Evolutionary conservation across 2,797 vertebrate genomes (phyloP).

Genomic region (Steatocranus sp.): DNA sequence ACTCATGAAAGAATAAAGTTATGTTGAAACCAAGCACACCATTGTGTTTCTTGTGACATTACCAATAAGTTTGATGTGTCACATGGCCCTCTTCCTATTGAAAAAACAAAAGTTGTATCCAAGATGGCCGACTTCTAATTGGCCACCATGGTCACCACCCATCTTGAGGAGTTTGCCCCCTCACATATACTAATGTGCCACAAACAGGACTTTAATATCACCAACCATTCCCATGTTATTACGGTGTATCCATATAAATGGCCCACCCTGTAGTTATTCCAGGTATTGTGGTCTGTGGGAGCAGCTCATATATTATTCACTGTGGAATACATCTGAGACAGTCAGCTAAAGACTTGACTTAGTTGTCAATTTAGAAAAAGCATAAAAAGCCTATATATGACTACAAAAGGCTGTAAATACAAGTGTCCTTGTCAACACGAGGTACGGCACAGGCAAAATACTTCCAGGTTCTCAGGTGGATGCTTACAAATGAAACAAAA

Average conservation of each 20-base stretch:
- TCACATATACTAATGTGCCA: neutral
- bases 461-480: neutral
- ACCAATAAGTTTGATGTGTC: neutral
- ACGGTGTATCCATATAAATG: neutral
- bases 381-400: neutral
- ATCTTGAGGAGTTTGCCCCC: neutral
- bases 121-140: neutral
- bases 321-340: neutral
- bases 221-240: accelerated
- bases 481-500: neutral
- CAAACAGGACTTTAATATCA: neutral
- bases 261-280: neutral
- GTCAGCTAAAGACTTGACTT: neutral
- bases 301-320: accelerated
- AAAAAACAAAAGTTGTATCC: neutral
- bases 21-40: neutral
- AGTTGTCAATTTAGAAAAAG: neutral
- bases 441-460: neutral
- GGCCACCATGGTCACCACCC: neutral
- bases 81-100: accelerated
- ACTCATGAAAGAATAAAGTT: neutral
- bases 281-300: neutral
- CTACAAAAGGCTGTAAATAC: neutral
- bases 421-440: neutral
- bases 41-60: neutral